Evolutionary conservation across 2,113 vertebrate species (phyloP).

Genomic region (Daphoenositta chrysoptera): DNA sequence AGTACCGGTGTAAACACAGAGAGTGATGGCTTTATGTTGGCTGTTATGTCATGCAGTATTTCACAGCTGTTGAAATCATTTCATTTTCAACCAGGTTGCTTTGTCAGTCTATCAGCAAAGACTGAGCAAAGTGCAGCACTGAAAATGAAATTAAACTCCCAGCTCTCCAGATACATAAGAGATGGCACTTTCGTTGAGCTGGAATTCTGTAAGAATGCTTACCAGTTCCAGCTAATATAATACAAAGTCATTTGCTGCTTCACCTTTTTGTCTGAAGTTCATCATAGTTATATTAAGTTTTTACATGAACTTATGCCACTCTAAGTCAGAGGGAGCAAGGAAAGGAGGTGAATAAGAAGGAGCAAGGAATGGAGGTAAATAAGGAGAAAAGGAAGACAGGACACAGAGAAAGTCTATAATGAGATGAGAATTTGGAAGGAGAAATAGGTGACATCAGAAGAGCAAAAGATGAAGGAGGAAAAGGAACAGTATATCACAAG

Average conservation of each 20-base stretch:
- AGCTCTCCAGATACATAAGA: background rate
- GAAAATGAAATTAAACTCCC: conserved; percentile 25
- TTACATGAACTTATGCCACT: background rate
- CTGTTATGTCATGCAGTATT: conserved; percentile 40
- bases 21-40: conserved; percentile 47
- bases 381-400: background rate
- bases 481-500: background rate
- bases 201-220: background rate
- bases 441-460: background rate
- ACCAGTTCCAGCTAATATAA: background rate
- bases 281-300: background rate
- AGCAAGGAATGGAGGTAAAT: background rate
- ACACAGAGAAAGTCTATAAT: background rate
- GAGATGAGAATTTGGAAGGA: background rate
- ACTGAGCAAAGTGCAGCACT: background rate
- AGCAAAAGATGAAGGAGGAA: background rate
- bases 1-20: conserved; percentile 49
- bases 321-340: background rate
- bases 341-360: background rate
- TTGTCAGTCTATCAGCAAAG: conserved; percentile 27
- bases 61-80: conserved; percentile 60
- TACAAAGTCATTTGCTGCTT: background rate
- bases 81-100: conserved; percentile 46
- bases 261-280: background rate
- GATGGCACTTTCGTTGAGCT: background rate